Base-by-base conservation (phyloP, 2,113 vertebrate genomes). In the Pheucticus melanocephalus region DNA sequence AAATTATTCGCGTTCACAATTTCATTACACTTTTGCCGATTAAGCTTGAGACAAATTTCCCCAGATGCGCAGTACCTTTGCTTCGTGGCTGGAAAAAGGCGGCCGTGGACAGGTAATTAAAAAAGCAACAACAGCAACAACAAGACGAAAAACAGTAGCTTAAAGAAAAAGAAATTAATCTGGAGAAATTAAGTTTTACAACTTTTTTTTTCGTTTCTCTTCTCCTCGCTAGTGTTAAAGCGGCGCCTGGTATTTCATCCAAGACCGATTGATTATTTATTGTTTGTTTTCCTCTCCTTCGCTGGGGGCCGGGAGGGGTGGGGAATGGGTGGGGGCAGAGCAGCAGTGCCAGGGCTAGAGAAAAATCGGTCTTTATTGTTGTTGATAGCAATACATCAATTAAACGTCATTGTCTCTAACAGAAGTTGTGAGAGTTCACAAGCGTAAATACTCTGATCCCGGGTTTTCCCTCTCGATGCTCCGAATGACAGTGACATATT, bases 221-320 rank as follows among this genome's bases (percentile, higher is more conserved):
- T 73, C 61, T 66, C 86, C 69, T 96, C 92, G 63, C 94, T 81
- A 86, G 69, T n/a, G 44, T 14, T 77, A 83, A 83, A 86, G 79
- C 63, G 79, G 84, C 47, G 71, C 71, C 90, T 90, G 27, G 91
- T 77, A 87, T 92, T 37, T 95, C 48, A 87, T 85, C 51, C 63
- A 31, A 94, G 75, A 75, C 72, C 91, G 82, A 85, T 76, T 37
- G 93, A 97, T 97, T 96, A 97, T 98, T 97, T 97, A 95, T 98
- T 98, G 97, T 98, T 97, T 98, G 96, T 97, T 97, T 98, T 97
- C 95, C 84, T 97, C 97, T 95, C 79, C 86, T 96, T 95, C 39
- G 70, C 83, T 77, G 91, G 92, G 93, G 94, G 90, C 94, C 51
- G 73, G 75, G 92, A 88, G 94, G 94, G 90, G 90, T 71, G 94